These are phyloP conservation scores for Sphaeramia orbicularis DNA, from an alignment of 2,797 vertebrate species.

Conservation along the genomic window DNA sequence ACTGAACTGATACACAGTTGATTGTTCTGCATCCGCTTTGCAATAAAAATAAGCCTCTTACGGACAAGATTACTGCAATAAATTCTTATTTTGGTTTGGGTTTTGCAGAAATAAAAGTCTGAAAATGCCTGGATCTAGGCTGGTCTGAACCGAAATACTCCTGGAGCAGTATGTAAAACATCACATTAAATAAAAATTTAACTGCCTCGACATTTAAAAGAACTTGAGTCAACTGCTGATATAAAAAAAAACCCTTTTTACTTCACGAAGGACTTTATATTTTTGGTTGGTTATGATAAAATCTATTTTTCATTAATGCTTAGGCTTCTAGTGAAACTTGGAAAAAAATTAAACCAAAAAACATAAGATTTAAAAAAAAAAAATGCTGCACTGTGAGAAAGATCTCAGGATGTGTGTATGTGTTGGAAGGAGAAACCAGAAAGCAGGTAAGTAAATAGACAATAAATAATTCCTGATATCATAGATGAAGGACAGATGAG, in stretches of 20 bases:
- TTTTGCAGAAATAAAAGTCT: conserved; percentile 31
- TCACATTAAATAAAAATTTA: conserved; percentile 57
- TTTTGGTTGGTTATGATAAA: conserved; percentile 32
- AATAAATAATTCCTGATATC: conserved; percentile 18
- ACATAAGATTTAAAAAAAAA: not conserved
- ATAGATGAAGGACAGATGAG: conserved; percentile 34
- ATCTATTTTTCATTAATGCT: conserved; percentile 19
- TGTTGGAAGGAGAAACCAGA: conserved; percentile 24
- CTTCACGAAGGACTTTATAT: conserved; percentile 1
- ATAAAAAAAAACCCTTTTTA: conserved; percentile 28
- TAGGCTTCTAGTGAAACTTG: conserved; percentile 1
- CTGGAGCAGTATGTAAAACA: conserved; percentile 49
- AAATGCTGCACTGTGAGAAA: not conserved
- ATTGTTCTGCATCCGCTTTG: not conserved
- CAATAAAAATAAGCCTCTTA: not conserved
- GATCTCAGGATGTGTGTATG: not conserved
- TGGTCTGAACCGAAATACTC: conserved; percentile 34
- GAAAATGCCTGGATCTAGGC: conserved; percentile 34
- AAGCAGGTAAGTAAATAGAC: conserved; percentile 28
- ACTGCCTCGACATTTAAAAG: conserved; percentile 66
- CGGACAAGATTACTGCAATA: conserved; percentile 3
- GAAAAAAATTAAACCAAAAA: conserved; percentile 5
- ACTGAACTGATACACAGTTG: not conserved
- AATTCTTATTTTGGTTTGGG: conserved; percentile 23
- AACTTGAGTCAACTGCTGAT: conserved; percentile 39